Base-by-base conservation (phyloP, 64 coral and sea anemone genomes). In the Montipora efflorescens region DNA sequence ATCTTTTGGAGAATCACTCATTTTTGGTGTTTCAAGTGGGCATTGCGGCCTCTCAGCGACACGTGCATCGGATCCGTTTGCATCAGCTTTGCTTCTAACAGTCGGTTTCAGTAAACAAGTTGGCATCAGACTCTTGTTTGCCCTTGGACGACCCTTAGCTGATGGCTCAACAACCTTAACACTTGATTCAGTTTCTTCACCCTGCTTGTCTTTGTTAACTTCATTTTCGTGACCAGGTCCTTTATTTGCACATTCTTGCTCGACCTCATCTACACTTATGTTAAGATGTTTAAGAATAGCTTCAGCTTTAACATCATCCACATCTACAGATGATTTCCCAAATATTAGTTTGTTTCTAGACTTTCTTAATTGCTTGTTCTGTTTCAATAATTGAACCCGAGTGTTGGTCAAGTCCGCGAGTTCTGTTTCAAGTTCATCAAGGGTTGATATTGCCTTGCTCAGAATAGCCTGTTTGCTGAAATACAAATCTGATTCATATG, bases 401-500 rank as follows among this genome's bases (percentile, higher is more conserved):
- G 43, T 11, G 5, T 88, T 89, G 23, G 66, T 91, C 16, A 95
- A 83, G 2, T 78, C 59, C 58, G 61, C 36, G 7, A 22, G 4
- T n/a, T 88, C 76, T 52, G 73, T 81, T 79, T 80, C 20, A 25
- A 86, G 20, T 47, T 74, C 59, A n/a, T 81, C 36, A 43, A 96
- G 46, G 1, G 77, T 91, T 67, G 48, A 49, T 43, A 96, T 74
- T 43, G 92, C 95, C 80, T 96, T 96, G 74, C 88, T 74, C 7
- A 96, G 89, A 73, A 96, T 96, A 18, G 95, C 74, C 72, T 96
- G 95, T 20, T 96, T 96, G 10, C 95, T 96, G 13, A 96, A 90
- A 71, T 96, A 96, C 59, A 94, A 52, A 67, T 94, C 95, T 25
- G 80, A 20, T 23, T 95, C 93, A 21, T 84, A 70, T 6, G 23